Percentiles rank a stretch among this genome's conserved stretches.
phyloP scores from a whole-genome alignment of 1,140 invertebrate genomes.

The Anoplolepis gracilipes region DNA sequence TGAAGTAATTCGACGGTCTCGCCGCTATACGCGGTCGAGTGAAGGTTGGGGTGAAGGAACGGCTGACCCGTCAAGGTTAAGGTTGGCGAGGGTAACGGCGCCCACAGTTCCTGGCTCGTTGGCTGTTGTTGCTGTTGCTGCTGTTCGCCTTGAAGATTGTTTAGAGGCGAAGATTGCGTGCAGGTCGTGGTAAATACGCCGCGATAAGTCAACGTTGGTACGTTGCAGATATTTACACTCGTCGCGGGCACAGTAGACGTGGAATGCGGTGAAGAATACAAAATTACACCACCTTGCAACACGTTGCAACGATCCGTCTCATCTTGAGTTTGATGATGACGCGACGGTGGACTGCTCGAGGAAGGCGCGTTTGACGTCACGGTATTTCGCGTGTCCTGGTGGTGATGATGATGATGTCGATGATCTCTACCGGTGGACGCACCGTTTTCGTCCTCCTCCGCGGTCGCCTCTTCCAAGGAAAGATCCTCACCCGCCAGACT shows the following conservation, averaged over 20 bases:
- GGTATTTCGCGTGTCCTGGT: constrained; percentile 84
- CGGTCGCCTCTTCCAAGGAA: constrained; percentile 88
- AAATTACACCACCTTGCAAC: constrained; percentile 82
- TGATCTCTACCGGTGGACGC: constrained; percentile 86
- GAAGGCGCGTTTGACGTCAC: constrained; percentile 84
- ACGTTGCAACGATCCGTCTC: constrained; percentile 83
- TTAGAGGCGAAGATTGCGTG: constrained; percentile 86
- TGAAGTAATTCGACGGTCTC: constrained; percentile 84
- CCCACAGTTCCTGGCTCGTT: constrained; percentile 81
- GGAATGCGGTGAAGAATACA: constrained; percentile 81
- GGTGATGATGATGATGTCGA: constrained; percentile 83
- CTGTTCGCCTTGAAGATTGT: constrained; percentile 80
- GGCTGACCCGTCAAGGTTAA: constrained; percentile 80
- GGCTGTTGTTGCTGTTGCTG: constrained; percentile 79
- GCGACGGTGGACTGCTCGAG: constrained; percentile 83
- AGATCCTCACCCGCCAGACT: constrained; percentile 92
- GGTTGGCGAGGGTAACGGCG: constrained; percentile 85
- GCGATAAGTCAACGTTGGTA: constrained; percentile 87
- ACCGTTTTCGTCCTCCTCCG: constrained; percentile 91
- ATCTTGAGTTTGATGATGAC: constrained; percentile 81
- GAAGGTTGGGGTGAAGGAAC: constrained; percentile 81
- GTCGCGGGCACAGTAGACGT: constrained; percentile 75
- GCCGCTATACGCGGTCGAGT: constrained; percentile 78
- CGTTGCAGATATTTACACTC: constrained; percentile 87
- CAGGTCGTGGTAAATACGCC: constrained; percentile 90